Percentiles rank a stretch among this genome's conserved stretches.
phyloP scores from a whole-genome alignment of 2,888 invertebrate species.

The Leucoptera coffeella region DNA sequence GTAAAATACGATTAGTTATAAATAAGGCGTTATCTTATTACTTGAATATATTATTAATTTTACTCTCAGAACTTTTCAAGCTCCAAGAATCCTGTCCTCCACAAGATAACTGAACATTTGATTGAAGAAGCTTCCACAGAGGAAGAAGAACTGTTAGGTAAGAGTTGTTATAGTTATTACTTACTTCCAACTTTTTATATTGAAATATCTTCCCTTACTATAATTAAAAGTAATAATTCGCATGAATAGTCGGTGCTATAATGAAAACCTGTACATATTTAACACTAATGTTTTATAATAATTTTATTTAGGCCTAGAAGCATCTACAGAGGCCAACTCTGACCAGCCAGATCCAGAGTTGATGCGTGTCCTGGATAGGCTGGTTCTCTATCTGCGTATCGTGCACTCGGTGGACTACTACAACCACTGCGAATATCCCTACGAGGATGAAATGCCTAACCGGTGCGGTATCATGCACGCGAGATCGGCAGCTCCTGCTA shows the following conservation, averaged over 20 bases:
- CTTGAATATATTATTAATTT: too few species aligned
- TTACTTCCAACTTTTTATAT: too few species aligned
- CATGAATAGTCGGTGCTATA: too few species aligned
- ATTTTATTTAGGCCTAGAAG: constrained; percentile 61
- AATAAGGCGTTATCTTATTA: too few species aligned
- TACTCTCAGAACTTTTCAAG: constrained; percentile 46
- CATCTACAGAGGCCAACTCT: constrained; percentile 17
- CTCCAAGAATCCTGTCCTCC: constrained; percentile 87
- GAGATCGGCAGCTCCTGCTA: constrained; percentile 78
- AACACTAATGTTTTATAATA: too few species aligned
- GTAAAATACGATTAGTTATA: too few species aligned
- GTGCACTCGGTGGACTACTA: constrained; percentile 99
- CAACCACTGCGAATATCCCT: constrained; percentile 97
- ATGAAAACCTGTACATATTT: too few species aligned
- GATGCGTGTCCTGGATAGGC: constrained; percentile 65
- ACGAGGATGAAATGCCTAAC: constrained; percentile 99
- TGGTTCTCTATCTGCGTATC: constrained; percentile 88
- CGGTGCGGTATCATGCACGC: constrained; percentile 98
- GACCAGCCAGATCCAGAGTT: constrained; percentile 34
- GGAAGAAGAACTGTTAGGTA: constrained; percentile 89
- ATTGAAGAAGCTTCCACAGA: constrained; percentile 98
- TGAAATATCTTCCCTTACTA: too few species aligned
- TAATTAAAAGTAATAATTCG: too few species aligned
- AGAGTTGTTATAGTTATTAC: too few species aligned
- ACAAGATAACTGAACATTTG: constrained; percentile 94